Conservation (phyloP, 2,113 vertebrate genomes). For the Sporophila hypoxantha region DNA sequence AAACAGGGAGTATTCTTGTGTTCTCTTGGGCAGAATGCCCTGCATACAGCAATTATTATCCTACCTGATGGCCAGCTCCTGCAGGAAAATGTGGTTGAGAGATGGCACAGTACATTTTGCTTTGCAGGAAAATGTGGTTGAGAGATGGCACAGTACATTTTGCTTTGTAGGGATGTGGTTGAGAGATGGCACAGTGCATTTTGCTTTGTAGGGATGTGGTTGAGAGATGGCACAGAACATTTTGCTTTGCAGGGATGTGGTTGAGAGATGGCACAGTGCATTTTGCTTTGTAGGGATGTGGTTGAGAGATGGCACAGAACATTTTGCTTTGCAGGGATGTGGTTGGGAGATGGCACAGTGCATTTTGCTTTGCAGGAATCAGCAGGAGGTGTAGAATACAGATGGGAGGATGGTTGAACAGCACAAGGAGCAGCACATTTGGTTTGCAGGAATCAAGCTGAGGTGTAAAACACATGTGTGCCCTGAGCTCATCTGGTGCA, state of each 20-base stretch:
- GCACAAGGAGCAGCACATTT: rapidly evolving
- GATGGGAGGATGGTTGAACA: background rate
- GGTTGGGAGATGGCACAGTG: background rate
- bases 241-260: too few species aligned
- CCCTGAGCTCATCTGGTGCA: rapidly evolving
- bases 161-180: background rate
- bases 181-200: background rate
- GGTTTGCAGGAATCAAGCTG: background rate
- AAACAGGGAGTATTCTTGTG: background rate
- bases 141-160: too few species aligned
- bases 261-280: too few species aligned
- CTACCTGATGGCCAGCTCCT: background rate
- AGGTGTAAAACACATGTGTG: background rate
- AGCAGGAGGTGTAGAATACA: background rate
- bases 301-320: too few species aligned
- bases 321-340: background rate
- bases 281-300: too few species aligned
- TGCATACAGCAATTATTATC: background rate
- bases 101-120: too few species aligned
- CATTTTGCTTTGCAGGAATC: background rate
- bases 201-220: background rate
- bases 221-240: too few species aligned
- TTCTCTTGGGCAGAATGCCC: background rate
- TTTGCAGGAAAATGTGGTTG: too few species aligned
- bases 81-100: background rate